Conservation (phyloP, 53 echinoderm and acorn worm genomes). For the Patiria pectinifera region DNA sequence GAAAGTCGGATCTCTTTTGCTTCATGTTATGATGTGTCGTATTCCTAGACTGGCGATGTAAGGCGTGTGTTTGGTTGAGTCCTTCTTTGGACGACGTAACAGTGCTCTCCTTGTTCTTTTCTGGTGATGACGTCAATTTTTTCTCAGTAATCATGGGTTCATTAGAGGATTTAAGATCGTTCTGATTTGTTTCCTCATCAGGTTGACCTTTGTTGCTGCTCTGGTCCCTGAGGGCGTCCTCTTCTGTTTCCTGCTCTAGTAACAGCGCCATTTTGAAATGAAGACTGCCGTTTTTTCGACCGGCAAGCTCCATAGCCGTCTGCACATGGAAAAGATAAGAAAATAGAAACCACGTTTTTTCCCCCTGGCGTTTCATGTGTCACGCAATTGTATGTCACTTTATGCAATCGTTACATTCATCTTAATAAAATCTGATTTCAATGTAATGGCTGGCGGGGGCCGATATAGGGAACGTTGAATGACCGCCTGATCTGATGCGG, state of each 20-base stretch:
- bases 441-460: not conserved
- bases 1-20: not conserved
- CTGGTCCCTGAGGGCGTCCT: not conserved
- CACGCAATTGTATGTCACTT: not conserved
- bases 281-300: slow-evolving; percentile 81
- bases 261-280: slow-evolving; percentile 89
- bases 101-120: not conserved
- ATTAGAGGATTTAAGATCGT: not conserved
- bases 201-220: not conserved
- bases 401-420: not conserved
- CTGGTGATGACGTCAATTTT: not conserved
- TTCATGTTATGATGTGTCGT: not conserved
- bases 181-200: not conserved
- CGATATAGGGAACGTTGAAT: not conserved
- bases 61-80: not conserved
- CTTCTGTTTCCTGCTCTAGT: slow-evolving; percentile 46
- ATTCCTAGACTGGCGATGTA: not conserved
- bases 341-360: not conserved
- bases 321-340: slow-evolving; percentile 9
- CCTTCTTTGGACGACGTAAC: not conserved
- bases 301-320: slow-evolving; percentile 80
- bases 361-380: not conserved
- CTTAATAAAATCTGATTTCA: not conserved
- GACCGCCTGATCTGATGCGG: not conserved
- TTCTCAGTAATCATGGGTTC: slow-evolving; percentile 1